phyloP scores from a whole-genome alignment of 2,888 invertebrate genomes.

The Phymatocera aterrima region DNA sequence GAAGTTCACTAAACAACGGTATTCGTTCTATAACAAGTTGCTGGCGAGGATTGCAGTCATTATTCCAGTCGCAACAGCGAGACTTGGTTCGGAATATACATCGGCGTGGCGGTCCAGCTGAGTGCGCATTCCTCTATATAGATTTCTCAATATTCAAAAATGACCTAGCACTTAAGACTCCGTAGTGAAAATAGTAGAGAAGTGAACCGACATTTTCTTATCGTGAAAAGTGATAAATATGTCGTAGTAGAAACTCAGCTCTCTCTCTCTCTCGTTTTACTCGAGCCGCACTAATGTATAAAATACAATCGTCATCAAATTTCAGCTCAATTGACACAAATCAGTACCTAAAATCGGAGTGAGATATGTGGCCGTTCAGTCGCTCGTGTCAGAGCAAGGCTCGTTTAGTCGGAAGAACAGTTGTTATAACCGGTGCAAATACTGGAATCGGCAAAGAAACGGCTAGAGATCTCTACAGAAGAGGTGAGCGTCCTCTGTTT shows the following conservation, averaged over 20 bases:
- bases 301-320: not conserved
- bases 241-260: no score
- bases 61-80: not conserved
- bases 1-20: not conserved
- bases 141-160: no score
- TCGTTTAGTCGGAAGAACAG: constrained; percentile 66
- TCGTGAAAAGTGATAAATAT: no score
- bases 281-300: not conserved
- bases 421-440: constrained; percentile 73
- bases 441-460: constrained; percentile 70
- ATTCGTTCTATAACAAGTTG: not conserved
- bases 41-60: not conserved
- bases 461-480: constrained; percentile 65
- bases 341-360: not conserved
- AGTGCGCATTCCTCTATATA: no score
- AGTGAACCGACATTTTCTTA: no score
- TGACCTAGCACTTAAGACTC: no score
- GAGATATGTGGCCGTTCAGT: constrained; percentile 64
- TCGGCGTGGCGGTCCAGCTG: no score
- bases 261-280: no score
- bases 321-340: not conserved
- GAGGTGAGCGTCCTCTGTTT: constrained; percentile 64
- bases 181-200: no score
- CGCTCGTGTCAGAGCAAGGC: constrained; percentile 73
- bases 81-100: not conserved